Evolutionary conservation across 2,113 vertebrate species (phyloP), one percentile per base, ranked within the genome.

Genomic region (Gymnocephalus cernua): DNA sequence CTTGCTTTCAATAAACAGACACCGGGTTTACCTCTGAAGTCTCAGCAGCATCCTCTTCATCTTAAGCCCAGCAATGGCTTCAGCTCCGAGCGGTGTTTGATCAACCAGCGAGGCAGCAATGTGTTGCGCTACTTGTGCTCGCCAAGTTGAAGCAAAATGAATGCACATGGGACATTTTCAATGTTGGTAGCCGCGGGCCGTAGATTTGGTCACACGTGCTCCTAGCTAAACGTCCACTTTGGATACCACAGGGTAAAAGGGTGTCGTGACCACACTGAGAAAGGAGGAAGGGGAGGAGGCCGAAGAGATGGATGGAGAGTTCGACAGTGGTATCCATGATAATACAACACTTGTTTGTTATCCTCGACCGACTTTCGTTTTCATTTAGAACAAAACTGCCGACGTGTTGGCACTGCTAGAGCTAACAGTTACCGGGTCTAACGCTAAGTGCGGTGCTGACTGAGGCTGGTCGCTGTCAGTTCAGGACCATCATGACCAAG

Each of bases 401-500:
- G 3, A 71, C 51, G 38, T 10, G 3, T 6, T 6, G 10, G 15
- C 47, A 11, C 45, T 0, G 32, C 54, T 19, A 19, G 6, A 0
- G 32, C 54, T 19, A 19, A 10, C 41, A 18, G 29, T 19, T 15
- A 48, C 35, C 10, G 32, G 62, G 76, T 65, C 63, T 41, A 41
- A 41, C 38, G 38, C 38, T 0, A 21, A 57, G 77, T 21, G 53
- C 29, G 54, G 27, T 53, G 77, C 70, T 56, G 71, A 41, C 50
- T n/a, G 27, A 71, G 74, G 18, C 57, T 10, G 65, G 92, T 93
- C 93, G 93, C 93, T 94, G 94, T 94, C 94, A 93, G 90, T 95
- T 95, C 94, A 95, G 93, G 90, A 95, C 93, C 92, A 92, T 85
- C 89, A 62, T 38, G 74, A 35, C 71, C 79, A 82, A 75, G 53